Percentiles rank a stretch among this genome's conserved stretches.
These are phyloP conservation scores for Leptodactylus fallax DNA, from an alignment of 2,797 vertebrate genomes.

Conservation along the genomic window DNA sequence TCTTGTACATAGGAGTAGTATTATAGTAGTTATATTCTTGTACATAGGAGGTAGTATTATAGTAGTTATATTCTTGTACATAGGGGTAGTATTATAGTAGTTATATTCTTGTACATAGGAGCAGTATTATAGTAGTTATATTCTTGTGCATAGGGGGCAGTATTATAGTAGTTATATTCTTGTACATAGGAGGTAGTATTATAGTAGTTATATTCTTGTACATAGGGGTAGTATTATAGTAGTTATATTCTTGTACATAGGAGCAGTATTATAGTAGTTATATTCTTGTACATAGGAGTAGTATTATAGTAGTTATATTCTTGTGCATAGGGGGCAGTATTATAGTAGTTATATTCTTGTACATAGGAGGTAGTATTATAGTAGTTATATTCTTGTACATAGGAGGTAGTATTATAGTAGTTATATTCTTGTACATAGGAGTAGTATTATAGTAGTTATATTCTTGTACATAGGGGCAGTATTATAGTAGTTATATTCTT, in stretches of 20 bases:
- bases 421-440: neutral
- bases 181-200: neutral
- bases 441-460: no score
- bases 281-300: neutral
- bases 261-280: neutral
- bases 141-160: neutral
- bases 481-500: no score
- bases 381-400: neutral
- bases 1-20: neutral
- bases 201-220: constrained; percentile 9
- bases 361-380: neutral
- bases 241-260: neutral
- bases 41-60: neutral
- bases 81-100: neutral
- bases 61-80: constrained; percentile 10
- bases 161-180: neutral
- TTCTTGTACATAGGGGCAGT: no score
- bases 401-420: neutral
- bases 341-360: neutral
- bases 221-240: neutral
- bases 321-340: neutral
- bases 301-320: constrained; percentile 5
- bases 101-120: neutral
- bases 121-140: constrained; percentile 13
- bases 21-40: constrained; percentile 4